Evolutionary conservation across 2,797 vertebrate species (phyloP), one percentile per base, ranked within the genome.

Genomic region (Rhincodon typus): DNA sequence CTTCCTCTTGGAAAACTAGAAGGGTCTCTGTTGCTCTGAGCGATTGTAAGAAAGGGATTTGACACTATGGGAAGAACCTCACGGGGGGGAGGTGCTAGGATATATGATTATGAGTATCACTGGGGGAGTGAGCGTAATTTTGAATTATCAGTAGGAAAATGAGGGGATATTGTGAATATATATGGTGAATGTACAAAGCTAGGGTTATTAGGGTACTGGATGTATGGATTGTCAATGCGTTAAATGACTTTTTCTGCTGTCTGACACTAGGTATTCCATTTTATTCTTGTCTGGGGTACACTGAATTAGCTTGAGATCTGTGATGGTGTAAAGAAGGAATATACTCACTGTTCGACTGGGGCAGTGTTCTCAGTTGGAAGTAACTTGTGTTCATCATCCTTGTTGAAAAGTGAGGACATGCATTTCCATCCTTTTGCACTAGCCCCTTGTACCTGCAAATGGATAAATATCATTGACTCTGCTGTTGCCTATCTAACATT

Each of bases 351-450:
- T 97, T 99, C 99, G 0, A 98, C 96, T 3, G 97, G 97, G 96
- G 97, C 66, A 8, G 42, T 10, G 42, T 96, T 97, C 97, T 99
- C 98, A 0, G 97, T 93, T 96, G 98, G 97, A 82, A 99, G 97
- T 95, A 99, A 98, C 96, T 98, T 98, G 96, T 99, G 98, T 96
- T 99, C 98, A 0, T 99, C 99, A 17, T 99, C 99, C 96, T 98
- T 98, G 97, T 97, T 98, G 97, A 99, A 99, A 77, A 99, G 97
- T 66, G 98, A 96, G 0, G 99, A 98, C 95, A 99, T 97, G 1
- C 97, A 98, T 97, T 98, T 97, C 99, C 99, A 99, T 96, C 99
- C 98, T 96, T 98, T 98, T 95, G 97, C 97, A 42, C 99, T 98
- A 0, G 98, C 98, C 0, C 99, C 99, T 96, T 99, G 99, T 97